These are phyloP conservation scores for Diadophis punctatus DNA, from an alignment of 2,113 vertebrate species.

Conservation along the genomic window DNA sequence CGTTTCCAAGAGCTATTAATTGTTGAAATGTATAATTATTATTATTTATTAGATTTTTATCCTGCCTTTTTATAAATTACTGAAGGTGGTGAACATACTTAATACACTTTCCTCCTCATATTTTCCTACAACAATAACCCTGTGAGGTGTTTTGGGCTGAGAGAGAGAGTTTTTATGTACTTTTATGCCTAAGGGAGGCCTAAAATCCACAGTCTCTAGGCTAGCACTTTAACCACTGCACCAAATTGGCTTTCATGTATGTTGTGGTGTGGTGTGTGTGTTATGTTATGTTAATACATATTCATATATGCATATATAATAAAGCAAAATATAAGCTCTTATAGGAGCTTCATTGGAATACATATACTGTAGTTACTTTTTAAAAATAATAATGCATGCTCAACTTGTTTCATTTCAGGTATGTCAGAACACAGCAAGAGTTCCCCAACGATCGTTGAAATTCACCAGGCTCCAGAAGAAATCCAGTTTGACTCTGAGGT, in stretches of 20 bases:
- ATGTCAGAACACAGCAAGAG: slow-evolving; percentile 70
- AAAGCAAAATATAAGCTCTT: neutral
- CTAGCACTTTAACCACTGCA: neutral
- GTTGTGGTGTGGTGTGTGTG: neutral
- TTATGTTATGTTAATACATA: neutral
- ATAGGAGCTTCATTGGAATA: neutral
- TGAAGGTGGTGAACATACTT: neutral
- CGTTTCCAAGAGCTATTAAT: neutral
- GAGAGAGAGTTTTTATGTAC: neutral
- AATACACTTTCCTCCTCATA: neutral
- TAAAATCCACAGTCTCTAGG: neutral
- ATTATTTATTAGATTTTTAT: neutral
- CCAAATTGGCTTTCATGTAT: neutral
- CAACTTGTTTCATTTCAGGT: slow-evolving; percentile 71
- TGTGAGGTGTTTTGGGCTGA: neutral
- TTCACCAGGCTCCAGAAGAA: slow-evolving; percentile 66
- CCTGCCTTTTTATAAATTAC: neutral
- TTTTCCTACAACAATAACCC: neutral
- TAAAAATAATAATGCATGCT: slow-evolving; percentile 57
- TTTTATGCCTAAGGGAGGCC: neutral
- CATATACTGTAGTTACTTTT: neutral
- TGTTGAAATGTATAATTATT: neutral
- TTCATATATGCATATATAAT: neutral
- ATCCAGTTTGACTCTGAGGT: slow-evolving; percentile 69
- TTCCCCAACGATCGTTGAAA: slow-evolving; percentile 60